Base-by-base conservation (phyloP, 2,113 vertebrate genomes). In the Aldabrachelys gigantea region DNA sequence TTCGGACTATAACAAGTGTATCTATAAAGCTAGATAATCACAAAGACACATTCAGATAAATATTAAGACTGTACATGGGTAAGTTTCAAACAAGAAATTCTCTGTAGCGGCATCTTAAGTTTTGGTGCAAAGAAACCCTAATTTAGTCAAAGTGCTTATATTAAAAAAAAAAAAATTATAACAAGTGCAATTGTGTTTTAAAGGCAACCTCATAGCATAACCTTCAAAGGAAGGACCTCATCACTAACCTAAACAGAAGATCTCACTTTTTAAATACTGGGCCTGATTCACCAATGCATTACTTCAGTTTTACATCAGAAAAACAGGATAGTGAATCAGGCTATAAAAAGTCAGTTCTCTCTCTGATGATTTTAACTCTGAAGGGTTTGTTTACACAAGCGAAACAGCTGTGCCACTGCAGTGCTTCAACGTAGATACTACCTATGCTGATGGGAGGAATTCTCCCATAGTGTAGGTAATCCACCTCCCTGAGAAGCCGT, bases 1-100 rank as follows among this genome's bases (percentile, higher is more conserved):
- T 99, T 84, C 99, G 98, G 95, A 99, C 98, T 94, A 98, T 99
- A 86, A 99, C 98, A 83, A 99, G 98, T 2, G 98, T 97, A 97
- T 99, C 99, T 97, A 99, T 99, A 94, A 99, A 99, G 35, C 99
- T 99, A 96, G 76, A 78, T 49, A 94, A 89, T 92, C 69, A n/a
- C 82, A 44, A 84, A 4, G 4, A 88, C 53, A 13, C 27, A 84
- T 89, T 97, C 87, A 97, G 69, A 65, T 72, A 25, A 83, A 54
- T 54, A 76, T 88, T 80, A 76, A 76, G 41, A 69, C 8, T 50
- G 49, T 29, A 54, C 0, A 3, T 22, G 93, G 9, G 8, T 38
- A 88, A 89, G 12, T 8, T 85, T 84, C 80, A 4, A 54, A 88
- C 19, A 84, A 35, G 6, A n/a, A 5, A 62, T 80, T 52, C 83